A percentile compares a stretch with the other conserved stretches of the same genome.
Conservation (phyloP, 2,888 invertebrate genomes). For the Rhogogaster chlorosoma region DNA sequence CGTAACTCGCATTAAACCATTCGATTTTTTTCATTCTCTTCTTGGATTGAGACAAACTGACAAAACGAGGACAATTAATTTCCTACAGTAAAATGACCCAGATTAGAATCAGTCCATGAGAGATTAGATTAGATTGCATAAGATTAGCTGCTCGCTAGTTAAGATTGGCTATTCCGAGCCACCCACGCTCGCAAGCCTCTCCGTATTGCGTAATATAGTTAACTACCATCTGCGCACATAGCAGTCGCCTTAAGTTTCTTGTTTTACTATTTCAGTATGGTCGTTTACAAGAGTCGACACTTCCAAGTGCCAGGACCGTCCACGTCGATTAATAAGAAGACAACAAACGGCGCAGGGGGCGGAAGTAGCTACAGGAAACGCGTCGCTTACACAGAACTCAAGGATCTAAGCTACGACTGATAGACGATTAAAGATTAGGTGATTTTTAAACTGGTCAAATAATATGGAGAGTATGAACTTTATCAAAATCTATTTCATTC, state of each 20-base stretch:
- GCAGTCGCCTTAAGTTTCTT: not conserved
- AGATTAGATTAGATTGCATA: conserved; percentile 20
- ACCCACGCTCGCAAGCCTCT: not conserved
- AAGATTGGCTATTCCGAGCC: not conserved
- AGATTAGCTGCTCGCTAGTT: not conserved
- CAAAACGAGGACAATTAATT: not conserved
- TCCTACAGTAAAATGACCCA: not conserved
- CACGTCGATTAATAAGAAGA: conserved; percentile 66
- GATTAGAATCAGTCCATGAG: not conserved
- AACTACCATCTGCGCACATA: not conserved
- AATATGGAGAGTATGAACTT: not conserved
- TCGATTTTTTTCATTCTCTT: too few relatives aligned
- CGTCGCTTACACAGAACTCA: conserved; percentile 74
- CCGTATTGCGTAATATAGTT: not conserved
- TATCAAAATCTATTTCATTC: not conserved
- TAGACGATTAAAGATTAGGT: conserved; percentile 59
- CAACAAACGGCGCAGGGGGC: conserved; percentile 51
- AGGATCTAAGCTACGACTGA: conserved; percentile 76
- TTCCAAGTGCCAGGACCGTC: conserved; percentile 70
- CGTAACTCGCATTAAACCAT: not conserved
- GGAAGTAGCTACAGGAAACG: conserved; percentile 70
- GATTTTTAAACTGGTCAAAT: not conserved
- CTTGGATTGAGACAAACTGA: not conserved
- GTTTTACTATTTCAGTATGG: conserved; percentile 60
- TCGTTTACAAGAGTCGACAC: conserved; percentile 74